Evolutionary conservation across 1,140 invertebrate species (phyloP).

Genomic region (Telenomus remus): DNA sequence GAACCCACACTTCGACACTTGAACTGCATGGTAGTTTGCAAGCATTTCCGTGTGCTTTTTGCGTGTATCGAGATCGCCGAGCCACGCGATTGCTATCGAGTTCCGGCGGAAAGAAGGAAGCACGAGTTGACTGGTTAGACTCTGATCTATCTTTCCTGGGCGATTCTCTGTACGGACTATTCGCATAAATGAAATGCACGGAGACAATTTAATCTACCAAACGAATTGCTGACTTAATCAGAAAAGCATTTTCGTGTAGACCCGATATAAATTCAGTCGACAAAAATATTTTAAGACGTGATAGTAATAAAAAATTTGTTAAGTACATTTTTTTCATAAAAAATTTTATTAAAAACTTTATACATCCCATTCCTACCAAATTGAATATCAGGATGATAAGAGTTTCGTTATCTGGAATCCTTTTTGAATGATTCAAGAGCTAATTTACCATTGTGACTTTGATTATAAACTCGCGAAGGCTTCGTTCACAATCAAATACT

Average conservation of each 20-base stretch:
- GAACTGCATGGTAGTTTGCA: conserved; percentile 22
- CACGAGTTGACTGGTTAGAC: conserved; percentile 52
- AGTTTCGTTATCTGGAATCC: neutral
- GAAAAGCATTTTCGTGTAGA: too few relatives aligned
- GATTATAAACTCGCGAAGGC: conserved; percentile 7
- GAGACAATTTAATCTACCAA: conserved; percentile 20
- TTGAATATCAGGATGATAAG: too few relatives aligned
- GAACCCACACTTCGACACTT: conserved; percentile 10
- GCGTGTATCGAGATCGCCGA: conserved; percentile 48
- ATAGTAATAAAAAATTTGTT: too few relatives aligned
- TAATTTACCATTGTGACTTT: conserved; percentile 17
- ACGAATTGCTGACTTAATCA: neutral
- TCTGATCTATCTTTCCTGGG: conserved; percentile 49
- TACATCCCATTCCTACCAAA: too few relatives aligned
- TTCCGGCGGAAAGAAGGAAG: conserved; percentile 61
- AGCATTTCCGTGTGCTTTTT: conserved; percentile 45
- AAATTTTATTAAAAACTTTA: too few relatives aligned
- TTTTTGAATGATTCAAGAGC: conserved; percentile 11
- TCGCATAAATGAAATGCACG: conserved; percentile 9
- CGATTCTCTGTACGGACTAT: conserved; percentile 25
- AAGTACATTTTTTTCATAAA: too few relatives aligned
- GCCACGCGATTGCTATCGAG: conserved; percentile 60
- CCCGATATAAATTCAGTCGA: too few relatives aligned
- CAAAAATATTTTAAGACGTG: too few relatives aligned
- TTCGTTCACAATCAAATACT: conserved; percentile 27